Evolutionary conservation across 2,113 vertebrate species (phyloP).

Genomic region (Rousettus leschenaultii): DNA sequence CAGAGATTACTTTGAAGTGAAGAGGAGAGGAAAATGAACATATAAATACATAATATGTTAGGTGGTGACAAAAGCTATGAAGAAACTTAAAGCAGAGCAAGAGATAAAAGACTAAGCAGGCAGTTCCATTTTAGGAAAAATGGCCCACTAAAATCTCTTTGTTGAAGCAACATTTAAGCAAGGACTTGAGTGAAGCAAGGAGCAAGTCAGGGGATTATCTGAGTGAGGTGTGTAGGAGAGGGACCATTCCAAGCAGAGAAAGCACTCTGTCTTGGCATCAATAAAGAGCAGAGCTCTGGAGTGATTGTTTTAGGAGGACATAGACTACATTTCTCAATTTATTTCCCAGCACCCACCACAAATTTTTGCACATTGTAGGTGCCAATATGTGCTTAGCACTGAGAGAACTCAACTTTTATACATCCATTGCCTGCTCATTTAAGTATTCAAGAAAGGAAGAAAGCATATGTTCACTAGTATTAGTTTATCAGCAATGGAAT

Average conservation of each 20-base stretch:
- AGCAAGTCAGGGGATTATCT: not conserved
- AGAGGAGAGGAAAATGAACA: not conserved
- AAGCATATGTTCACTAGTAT: not conserved
- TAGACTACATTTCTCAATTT: not conserved
- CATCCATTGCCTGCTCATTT: not conserved
- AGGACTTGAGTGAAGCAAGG: not conserved
- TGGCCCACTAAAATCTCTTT: not conserved
- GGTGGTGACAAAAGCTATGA: not conserved
- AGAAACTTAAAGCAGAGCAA: not conserved
- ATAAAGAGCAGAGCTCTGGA: not conserved
- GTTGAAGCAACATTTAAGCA: not conserved
- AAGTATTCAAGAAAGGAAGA: not conserved
- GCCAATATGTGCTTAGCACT: not conserved
- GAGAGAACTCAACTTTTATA: not conserved
- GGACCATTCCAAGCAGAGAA: not conserved
- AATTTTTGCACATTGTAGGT: not conserved
- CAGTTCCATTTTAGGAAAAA: not conserved
- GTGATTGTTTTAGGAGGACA: not conserved
- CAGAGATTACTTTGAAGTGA: not conserved
- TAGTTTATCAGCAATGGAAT: not conserved
- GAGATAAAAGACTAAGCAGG: not conserved
- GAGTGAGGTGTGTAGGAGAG: not conserved
- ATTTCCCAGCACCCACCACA: not conserved
- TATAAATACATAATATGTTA: not conserved
- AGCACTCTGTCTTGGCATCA: not conserved